Evolutionary conservation across 2,113 vertebrate genomes (phyloP).

Genomic region (Pelusios castaneus): DNA sequence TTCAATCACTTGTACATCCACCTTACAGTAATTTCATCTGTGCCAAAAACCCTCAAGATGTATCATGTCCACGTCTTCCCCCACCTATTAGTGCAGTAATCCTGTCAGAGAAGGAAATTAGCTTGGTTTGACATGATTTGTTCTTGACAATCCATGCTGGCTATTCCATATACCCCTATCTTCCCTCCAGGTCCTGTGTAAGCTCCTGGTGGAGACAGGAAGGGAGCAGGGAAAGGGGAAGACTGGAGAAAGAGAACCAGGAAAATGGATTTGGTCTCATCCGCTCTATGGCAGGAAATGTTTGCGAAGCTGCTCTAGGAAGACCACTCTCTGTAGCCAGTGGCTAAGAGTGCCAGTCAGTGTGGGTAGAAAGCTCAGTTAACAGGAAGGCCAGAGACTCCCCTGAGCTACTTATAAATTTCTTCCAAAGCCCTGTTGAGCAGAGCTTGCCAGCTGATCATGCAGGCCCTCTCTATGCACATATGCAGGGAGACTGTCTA

Average conservation of each 20-base stretch:
- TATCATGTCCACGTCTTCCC: too few relatives aligned
- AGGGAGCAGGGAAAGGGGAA: background rate
- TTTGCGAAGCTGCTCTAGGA: background rate
- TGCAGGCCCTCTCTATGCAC: background rate
- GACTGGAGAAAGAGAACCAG: background rate
- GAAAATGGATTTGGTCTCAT: background rate
- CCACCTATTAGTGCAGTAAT: too few relatives aligned
- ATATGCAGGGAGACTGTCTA: background rate
- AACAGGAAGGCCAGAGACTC: background rate
- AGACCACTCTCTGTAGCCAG: background rate
- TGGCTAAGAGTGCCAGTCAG: background rate
- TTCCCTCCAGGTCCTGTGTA: too few relatives aligned
- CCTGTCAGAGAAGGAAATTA: background rate
- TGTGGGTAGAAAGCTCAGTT: background rate
- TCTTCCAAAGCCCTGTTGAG: background rate
- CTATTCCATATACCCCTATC: background rate
- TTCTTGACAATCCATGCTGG: background rate
- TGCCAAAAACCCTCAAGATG: too few relatives aligned
- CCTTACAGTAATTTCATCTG: too few relatives aligned
- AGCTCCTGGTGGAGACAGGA: too few relatives aligned
- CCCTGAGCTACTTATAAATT: background rate
- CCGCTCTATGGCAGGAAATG: background rate
- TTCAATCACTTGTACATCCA: too few relatives aligned
- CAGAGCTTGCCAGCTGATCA: background rate
- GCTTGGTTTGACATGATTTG: background rate